Percentiles rank a stretch among this genome's conserved stretches.
Evolutionary conservation across 2,113 vertebrate genomes (phyloP).

Genomic region (Corynorhinus townsendii): DNA sequence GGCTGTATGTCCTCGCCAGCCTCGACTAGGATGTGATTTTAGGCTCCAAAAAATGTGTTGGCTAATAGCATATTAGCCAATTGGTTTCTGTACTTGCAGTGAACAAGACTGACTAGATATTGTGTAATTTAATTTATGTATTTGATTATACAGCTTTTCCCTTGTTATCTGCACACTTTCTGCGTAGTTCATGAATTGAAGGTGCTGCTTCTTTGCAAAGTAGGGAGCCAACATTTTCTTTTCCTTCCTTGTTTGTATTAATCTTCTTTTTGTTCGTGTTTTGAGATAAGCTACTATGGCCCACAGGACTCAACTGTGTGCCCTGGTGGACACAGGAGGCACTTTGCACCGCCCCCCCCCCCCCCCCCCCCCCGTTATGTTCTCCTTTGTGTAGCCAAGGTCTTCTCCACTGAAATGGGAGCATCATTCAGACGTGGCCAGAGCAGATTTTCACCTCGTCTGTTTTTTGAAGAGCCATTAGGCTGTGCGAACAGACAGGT

Average conservation of each 20-base stretch:
- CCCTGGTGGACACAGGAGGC: fast-evolving
- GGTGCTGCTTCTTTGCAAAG: not conserved
- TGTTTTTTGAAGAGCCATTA: not conserved
- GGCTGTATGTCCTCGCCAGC: not conserved
- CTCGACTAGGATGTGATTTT: not conserved
- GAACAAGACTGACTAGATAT: not conserved
- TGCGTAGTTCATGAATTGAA: not conserved
- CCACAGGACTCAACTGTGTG: not conserved
- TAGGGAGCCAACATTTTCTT: not conserved
- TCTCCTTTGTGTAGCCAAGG: not conserved
- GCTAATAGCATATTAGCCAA: not conserved
- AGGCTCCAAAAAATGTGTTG: not conserved
- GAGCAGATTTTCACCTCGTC: not conserved
- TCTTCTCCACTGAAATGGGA: not conserved
- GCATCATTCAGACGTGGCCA: fast-evolving
- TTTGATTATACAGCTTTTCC: not conserved
- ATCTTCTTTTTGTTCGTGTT: not conserved
- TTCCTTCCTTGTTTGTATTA: not conserved
- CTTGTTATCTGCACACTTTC: not conserved
- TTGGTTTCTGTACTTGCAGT: not conserved
- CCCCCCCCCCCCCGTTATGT: fast-evolving
- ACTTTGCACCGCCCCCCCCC: fast-evolving
- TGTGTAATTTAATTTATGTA: not conserved
- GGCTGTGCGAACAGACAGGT: not conserved
- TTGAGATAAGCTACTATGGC: not conserved